Evolutionary conservation across 2,888 invertebrate species (phyloP), one percentile per base, ranked within the genome.

Genomic region (Hydraecia micacea): DNA sequence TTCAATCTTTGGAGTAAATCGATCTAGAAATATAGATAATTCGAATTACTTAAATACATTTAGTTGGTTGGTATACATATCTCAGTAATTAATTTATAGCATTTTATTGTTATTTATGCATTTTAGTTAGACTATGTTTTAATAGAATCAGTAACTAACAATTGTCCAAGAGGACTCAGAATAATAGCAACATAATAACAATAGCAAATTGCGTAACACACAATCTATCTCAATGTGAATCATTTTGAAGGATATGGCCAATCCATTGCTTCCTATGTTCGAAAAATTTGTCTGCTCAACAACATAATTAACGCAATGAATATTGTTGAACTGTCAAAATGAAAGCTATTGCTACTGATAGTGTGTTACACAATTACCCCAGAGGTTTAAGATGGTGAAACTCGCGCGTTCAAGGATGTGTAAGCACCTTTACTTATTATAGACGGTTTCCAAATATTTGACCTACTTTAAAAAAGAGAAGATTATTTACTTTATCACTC

Each of bases 41-140:
- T 67, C 42, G 42, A 42, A 67, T 67, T 46, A 46, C 0, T 21
- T 28, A n/a, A 18, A 67, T 46, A 68, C 25, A 28, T 39, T 60
- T 65, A 49, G 67, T 72, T 68, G 28, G 67, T 72, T 68, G 28
- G 2, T 74, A 66, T 49, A 39, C 15, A 62, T 32, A 21, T 75
- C 69, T 79, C 68, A 46, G 55, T 70, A 73, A 65, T 80, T 80
- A 81, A 42, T 49, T 74, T 52, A 13, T 65, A 69, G 72, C 68
- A 84, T 76, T 73, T 71, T 62, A 66, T 69, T 69, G 72, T 80
- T 65, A 66, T 75, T 18, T 70, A 28, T 78, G 73, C 70, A 82
- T 83, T 83, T 83, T 83, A 79, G 66, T 62, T 82, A 69, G 25
- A 66, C 8, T 69, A 46, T 73, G 32, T 28, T 58, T 74, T 18